Evolutionary conservation across 1,140 invertebrate species (phyloP), one percentile per base, ranked within the genome.

Genomic region (Drosophila littoralis): DNA sequence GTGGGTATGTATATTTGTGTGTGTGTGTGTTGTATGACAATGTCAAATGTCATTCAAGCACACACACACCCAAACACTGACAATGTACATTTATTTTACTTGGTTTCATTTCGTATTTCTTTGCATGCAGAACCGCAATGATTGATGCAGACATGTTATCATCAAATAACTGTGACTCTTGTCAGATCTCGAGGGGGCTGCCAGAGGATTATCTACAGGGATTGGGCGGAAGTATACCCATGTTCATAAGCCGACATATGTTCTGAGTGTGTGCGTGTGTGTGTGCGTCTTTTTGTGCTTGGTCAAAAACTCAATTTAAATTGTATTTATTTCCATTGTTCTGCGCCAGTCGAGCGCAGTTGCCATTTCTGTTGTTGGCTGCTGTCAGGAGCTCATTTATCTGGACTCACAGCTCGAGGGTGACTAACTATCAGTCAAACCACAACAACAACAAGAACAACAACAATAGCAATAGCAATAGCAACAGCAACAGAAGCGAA

Each of bases 251-350:
- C 42, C 38, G 28, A 45, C 63, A 50, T 58, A 32, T 65, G 38
- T 55, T 46, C 17, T 54, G 45, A 12, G 32, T 66, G n/a, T 46
- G 17, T 36, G 9, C 35, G 55, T 59, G n/a, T 46, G 17, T 43
- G 9, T 36, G 55, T 45, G 42, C 32, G 43, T 60, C 15, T 5
- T 28, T 66, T 50, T 50, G 2, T 55, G 13, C n/a, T 63, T 68
- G 82, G 82, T 88, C 83, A 83, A 79, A 81, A 88, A 83, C 84
- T 88, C 77, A 83, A 88, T 88, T 88, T 88, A 88, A 88, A 88
- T 83, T 88, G 84, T 86, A 83, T 75, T 78, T 78, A 70, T 78
- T 73, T 69, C 48, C 50, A 63, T 79, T 77, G 69, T 79, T 78
- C 60, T 66, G 69, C 43, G 22, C 36, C 59, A 77, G 64, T 79